Base-by-base conservation (phyloP, 2,888 invertebrate species). In the Eudemis profundana region DNA sequence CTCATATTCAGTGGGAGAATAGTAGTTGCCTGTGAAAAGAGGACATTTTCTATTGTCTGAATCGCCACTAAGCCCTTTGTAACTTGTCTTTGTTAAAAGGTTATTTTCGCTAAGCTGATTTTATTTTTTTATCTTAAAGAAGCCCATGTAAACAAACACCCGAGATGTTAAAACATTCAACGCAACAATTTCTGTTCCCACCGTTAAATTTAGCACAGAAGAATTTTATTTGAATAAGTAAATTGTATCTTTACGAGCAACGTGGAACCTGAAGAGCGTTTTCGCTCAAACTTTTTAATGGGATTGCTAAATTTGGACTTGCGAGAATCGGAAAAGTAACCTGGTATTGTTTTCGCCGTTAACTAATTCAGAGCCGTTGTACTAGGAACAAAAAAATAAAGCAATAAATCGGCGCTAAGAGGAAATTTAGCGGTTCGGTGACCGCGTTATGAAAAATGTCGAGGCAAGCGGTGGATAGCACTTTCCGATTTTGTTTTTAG, bases 401-500 rank as follows among this genome's bases (percentile, higher is more conserved):
- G 15, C 40, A 57, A 57, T 44, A 44, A 42, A 10, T 14, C 42
- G 49, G 29, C 14, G 42, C 14, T 33, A 44, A 36, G 36, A 44
- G n/a, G 40, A 23, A 49, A 63, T 44, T 33, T 49, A 15, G 38
- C 47, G 54, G 40, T 59, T 65, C 68, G 47, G 57, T 66, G 61
- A 64, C 53, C 68, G 62, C 61, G 68, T 67, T 70, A 29, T 56
- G 50, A 67, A 67, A 70, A 66, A 70, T 64, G 40, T 51, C 46
- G 60, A 46, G 51, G 47, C 61, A 56, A 64, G 63, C 53, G 70
- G 73, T 69, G 70, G 64, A 74, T 74, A 71, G 68, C 70, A 70
- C 73, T 72, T 68, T 70, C 61, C 66, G 53, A 69, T 72, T 66
- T 71, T 65, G 61, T 61, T 68, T 70, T 62, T 40, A 67, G 47